A percentile compares a stretch with the other conserved stretches of the same genome.
These are phyloP conservation scores for Pollenia amentaria DNA, from an alignment of 2,888 invertebrate genomes.

Conservation along the genomic window DNA sequence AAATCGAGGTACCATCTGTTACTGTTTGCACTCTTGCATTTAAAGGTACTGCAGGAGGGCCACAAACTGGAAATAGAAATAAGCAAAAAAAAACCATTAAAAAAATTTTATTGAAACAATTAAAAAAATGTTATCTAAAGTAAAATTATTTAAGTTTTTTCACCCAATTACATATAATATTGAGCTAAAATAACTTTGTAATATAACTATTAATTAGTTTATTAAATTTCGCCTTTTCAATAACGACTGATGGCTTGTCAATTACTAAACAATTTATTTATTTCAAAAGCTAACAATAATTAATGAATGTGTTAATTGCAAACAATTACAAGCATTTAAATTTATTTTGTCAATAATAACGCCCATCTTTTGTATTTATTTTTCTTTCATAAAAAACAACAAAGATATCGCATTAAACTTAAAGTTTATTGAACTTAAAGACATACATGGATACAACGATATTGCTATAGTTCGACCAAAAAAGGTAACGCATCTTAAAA, in stretches of 20 bases:
- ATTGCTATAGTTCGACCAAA: constrained; percentile 6
- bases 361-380: constrained; percentile 1
- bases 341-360: constrained; percentile 15
- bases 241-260: constrained; percentile 12
- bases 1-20: constrained; percentile 85
- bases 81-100: not conserved
- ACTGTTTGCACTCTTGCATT: constrained; percentile 89
- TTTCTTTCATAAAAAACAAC: not conserved
- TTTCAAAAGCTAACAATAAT: constrained; percentile 11
- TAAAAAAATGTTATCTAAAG: too few species aligned
- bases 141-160: not conserved
- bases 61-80: constrained; percentile 86
- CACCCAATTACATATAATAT: not conserved
- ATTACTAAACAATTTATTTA: not conserved
- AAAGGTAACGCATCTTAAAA: constrained; percentile 58
- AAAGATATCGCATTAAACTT: constrained; percentile 21
- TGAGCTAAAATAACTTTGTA: not conserved
- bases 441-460: not conserved
- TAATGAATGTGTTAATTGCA: constrained; percentile 47
- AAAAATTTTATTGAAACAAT: too few species aligned
- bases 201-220: constrained; percentile 7
- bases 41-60: constrained; percentile 93
- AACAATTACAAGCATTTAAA: constrained; percentile 52
- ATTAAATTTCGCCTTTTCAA: not conserved
- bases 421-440: constrained; percentile 64